Evolutionary conservation across 2,797 vertebrate species (phyloP), one percentile per base, ranked within the genome.

Genomic region (Uromys caudimaculatus): DNA sequence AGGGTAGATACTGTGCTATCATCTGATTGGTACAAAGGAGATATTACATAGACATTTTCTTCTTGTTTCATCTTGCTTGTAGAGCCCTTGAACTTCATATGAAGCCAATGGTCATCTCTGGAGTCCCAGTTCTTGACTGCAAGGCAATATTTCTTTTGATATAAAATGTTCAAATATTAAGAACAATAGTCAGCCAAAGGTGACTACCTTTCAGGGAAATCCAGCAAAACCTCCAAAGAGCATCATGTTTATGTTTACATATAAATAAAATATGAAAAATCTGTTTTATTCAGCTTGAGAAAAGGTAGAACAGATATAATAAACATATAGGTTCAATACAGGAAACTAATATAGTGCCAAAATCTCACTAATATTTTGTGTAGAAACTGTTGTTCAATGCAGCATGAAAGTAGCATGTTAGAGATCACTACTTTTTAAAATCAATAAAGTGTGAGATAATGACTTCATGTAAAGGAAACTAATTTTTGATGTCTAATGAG

Each of bases 91-190:
- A 77, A 12, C 21, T 32, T 32, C 6, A 2, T 56, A 10, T 67
- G 23, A 86, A 56, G 60, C 19, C 23, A 35, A 1, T 29, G 13
- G 16, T 50, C 73, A 35, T 11, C 21, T 83, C 50, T 12, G 29
- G 50, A 85, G 12, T 3, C 21, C 44, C 11, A 3, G 3, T 12
- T 2, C 24, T 29, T 47, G 4, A 71, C 1, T 1, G 0, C 12
- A 62, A 12, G 1, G 6, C 0, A 29, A 2, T 12, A 29, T 14
- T 54, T 29, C 47, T 7, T 54, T n/a, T 35, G 0, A 21, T 56
- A 52, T 10, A 87, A 89, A 93, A 86, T 21, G 60, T 3, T 60
- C 56, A 44, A 24, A 2, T n/a, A 88, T 82, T 3, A 35, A 89
- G 24, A 56, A 82, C 13, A 38, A 6, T n/a, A 2, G 32, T 90